Percentiles rank a stretch among this genome's conserved stretches.
These are phyloP conservation scores for Nephrotoma appendiculata DNA, from an alignment of 2,888 invertebrate species.

Conservation along the genomic window DNA sequence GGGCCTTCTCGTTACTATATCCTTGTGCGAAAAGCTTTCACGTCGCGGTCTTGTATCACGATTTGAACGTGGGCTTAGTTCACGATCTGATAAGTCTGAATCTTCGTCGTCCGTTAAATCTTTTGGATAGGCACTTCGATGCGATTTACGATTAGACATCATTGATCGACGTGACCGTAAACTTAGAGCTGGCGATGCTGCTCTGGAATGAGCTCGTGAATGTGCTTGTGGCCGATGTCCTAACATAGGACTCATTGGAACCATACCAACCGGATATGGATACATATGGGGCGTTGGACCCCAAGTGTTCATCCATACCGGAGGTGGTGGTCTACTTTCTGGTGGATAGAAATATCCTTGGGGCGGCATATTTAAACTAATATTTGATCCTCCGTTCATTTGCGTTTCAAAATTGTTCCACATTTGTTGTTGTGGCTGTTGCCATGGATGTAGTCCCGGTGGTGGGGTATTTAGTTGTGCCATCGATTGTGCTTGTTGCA, in stretches of 20 bases:
- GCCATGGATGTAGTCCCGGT: conserved; percentile 28
- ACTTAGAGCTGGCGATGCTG: conserved; percentile 54
- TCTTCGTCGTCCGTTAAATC: conserved; percentile 44
- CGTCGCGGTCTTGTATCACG: conserved; percentile 16
- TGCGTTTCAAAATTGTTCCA: conserved; percentile 19
- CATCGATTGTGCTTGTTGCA: conserved; percentile 59
- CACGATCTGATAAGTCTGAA: conserved; percentile 30
- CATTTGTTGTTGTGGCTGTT: conserved; percentile 5
- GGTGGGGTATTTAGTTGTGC: conserved; percentile 49
- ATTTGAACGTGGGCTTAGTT: conserved; percentile 6
- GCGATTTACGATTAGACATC: conserved; percentile 37
- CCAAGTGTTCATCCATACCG: conserved; percentile 15
- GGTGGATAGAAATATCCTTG: conserved; percentile 26
- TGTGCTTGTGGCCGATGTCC: conserved; percentile 31
- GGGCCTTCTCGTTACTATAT: conserved; percentile 8
- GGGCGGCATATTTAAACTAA: conserved; percentile 37
- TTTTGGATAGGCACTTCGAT: conserved; percentile 31
- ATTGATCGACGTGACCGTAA: conserved; percentile 54
- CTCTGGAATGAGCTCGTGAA: conserved; percentile 47
- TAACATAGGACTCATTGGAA: conserved; percentile 24
- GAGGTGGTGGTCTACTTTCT: conserved; percentile 30
- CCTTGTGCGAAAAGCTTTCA: background rate
- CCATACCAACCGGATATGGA: conserved; percentile 26
- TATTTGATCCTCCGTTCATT: conserved; percentile 35
- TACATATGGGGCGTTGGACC: conserved; percentile 23